phyloP scores from a whole-genome alignment of 2,888 invertebrate species.

The Eulithis prunata region DNA sequence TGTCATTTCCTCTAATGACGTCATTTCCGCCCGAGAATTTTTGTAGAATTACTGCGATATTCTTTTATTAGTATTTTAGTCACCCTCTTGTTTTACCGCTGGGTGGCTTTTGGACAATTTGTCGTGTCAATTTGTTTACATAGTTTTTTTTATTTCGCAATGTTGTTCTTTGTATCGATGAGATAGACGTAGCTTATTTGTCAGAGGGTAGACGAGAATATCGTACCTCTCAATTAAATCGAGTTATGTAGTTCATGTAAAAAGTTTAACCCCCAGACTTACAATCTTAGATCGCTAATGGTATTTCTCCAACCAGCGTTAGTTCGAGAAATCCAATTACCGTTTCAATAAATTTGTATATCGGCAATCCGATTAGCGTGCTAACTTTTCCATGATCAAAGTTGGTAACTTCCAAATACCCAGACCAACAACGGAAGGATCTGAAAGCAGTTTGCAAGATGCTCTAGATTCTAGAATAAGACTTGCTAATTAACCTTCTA shows the following conservation, averaged over 20 bases:
- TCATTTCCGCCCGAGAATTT: slow-evolving; percentile 49
- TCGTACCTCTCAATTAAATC: neutral
- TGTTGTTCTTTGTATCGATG: neutral
- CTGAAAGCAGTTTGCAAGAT: too few relatives aligned
- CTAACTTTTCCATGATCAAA: slow-evolving; percentile 19
- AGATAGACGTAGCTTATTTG: too few relatives aligned
- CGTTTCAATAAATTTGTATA: slow-evolving; percentile 25
- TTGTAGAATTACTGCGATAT: slow-evolving; percentile 25
- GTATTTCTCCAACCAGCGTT: slow-evolving; percentile 16
- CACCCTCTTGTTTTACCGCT: slow-evolving; percentile 32
- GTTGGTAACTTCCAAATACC: slow-evolving; percentile 1
- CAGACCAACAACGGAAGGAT: too few relatives aligned
- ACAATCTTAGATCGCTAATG: slow-evolving; percentile 18
- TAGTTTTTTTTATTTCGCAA: neutral
- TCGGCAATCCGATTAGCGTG: slow-evolving; percentile 21
- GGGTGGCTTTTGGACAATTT: slow-evolving; percentile 19
- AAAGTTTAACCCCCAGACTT: neutral
- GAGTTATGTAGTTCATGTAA: neutral
- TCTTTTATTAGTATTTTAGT: slow-evolving; percentile 24
- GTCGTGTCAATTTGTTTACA: neutral
- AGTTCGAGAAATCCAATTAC: neutral
- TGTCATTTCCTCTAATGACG: slow-evolving; percentile 57
- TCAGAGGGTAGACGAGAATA: too few relatives aligned
- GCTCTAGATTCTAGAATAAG: too few relatives aligned
- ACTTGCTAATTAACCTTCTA: too few relatives aligned